These are phyloP conservation scores for Neostethus bicornis DNA, from an alignment of 2,797 vertebrate genomes.

Conservation along the genomic window DNA sequence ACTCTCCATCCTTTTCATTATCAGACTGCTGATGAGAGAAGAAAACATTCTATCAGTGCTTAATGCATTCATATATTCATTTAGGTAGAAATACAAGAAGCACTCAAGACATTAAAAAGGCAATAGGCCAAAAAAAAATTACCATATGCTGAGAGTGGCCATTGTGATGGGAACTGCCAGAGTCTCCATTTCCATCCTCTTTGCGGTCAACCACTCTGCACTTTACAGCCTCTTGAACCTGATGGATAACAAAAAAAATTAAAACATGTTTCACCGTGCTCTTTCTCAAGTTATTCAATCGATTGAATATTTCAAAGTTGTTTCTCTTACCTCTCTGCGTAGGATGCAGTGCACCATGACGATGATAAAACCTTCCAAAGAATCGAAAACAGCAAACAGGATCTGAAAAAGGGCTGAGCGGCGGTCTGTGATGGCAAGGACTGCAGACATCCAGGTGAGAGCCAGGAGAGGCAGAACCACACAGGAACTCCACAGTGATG, in stretches of 20 bases:
- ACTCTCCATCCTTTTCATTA: constrained; percentile 97
- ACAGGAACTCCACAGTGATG: constrained; percentile 98
- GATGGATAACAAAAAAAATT: constrained; percentile 22
- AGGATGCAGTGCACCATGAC: constrained; percentile 99
- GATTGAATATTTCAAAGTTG: constrained; percentile 4
- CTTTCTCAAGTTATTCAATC: constrained; percentile 10
- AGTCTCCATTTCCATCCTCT: constrained; percentile 96
- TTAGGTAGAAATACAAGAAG: constrained; percentile 50
- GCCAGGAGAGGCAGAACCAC: constrained; percentile 97
- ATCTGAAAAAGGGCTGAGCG: constrained; percentile 98
- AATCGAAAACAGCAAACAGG: constrained; percentile 97
- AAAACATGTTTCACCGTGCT: constrained; percentile 16
- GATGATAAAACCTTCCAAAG: constrained; percentile 96
- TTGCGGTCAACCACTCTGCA: constrained; percentile 97
- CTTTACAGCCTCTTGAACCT: constrained; percentile 99
- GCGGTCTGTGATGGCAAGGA: constrained; percentile 96
- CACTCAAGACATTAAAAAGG: constrained; percentile 75
- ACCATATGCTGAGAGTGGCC: constrained; percentile 96
- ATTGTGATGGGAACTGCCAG: constrained; percentile 94
- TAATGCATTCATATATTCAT: constrained; percentile 68
- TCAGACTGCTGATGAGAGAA: constrained; percentile 88
- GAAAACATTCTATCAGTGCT: constrained; percentile 57
- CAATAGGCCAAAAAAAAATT: constrained; percentile 68
- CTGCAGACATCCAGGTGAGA: constrained; percentile 98
- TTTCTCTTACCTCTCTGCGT: constrained; percentile 87